phyloP scores from a whole-genome alignment of 2,888 invertebrate species.

The Clitarchus hookeri region DNA sequence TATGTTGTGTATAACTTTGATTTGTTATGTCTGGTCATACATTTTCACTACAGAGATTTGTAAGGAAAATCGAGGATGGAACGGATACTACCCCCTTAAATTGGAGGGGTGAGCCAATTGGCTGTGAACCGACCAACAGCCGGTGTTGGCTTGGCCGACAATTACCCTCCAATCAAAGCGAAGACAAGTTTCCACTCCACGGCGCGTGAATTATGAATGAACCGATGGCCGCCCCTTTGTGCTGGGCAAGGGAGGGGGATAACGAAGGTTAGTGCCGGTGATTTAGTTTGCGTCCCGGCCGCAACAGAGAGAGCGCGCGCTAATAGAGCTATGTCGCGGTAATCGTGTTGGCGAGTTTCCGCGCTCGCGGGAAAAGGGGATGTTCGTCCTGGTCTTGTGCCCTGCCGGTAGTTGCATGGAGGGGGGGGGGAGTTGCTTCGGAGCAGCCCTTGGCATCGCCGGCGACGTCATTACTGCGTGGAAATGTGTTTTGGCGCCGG shows the following conservation, averaged over 20 bases:
- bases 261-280: background rate
- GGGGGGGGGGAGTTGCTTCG: background rate
- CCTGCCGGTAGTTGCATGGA: background rate
- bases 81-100: too few relatives aligned
- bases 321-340: background rate
- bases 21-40: too few relatives aligned
- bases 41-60: too few relatives aligned
- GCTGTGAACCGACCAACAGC: background rate
- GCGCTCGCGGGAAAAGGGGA: background rate
- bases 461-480: background rate
- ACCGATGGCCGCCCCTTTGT: background rate
- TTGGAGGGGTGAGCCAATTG: too few relatives aligned
- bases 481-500: background rate
- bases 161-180: slow-evolving; percentile 14
- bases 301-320: background rate
- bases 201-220: background rate
- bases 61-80: too few relatives aligned
- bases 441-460: background rate
- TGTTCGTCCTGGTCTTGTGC: too few relatives aligned
- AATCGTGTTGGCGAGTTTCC: background rate
- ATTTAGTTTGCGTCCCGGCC: background rate
- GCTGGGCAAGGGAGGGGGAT: background rate
- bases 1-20: too few relatives aligned
- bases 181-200: background rate
- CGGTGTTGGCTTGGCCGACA: background rate